Conservation (phyloP, 2,888 invertebrate genomes). For the Tanaodytes sp. region DNA sequence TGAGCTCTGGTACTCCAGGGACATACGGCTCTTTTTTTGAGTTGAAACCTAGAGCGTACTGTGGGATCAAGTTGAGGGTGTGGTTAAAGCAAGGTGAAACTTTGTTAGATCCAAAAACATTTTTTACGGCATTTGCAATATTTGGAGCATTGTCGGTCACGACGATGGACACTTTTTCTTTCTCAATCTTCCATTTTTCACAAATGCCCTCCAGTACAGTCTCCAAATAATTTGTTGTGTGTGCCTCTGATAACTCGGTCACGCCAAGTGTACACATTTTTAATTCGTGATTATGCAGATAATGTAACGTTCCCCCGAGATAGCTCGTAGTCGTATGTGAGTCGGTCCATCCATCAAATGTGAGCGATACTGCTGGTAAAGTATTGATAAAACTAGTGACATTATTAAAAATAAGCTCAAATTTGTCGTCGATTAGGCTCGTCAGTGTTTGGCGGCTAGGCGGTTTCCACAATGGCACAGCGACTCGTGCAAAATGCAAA, state of each 20-base stretch:
- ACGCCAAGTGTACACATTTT: background rate
- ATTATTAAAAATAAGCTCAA: background rate
- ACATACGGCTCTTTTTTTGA: background rate
- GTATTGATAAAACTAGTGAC: background rate
- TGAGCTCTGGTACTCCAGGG: background rate
- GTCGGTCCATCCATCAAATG: background rate
- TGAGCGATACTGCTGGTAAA: background rate
- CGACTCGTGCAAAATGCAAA: background rate
- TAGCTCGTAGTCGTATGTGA: background rate
- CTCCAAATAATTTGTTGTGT: background rate
- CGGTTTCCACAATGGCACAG: background rate
- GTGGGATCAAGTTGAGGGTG: background rate
- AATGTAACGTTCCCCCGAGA: background rate
- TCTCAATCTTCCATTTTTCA: background rate
- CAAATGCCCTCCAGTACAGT: background rate
- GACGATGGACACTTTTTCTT: background rate
- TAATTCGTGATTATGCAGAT: background rate
- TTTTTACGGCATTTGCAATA: background rate
- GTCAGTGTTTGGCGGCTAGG: background rate
- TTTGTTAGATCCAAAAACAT: background rate
- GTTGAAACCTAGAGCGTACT: background rate
- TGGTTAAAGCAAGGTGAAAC: conserved; percentile 1
- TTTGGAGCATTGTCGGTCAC: conserved; percentile 6
- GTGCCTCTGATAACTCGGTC: background rate
- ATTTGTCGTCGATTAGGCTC: background rate